These are phyloP conservation scores for Drosophila prostipennis DNA, from an alignment of 2,888 invertebrate genomes.

Conservation along the genomic window DNA sequence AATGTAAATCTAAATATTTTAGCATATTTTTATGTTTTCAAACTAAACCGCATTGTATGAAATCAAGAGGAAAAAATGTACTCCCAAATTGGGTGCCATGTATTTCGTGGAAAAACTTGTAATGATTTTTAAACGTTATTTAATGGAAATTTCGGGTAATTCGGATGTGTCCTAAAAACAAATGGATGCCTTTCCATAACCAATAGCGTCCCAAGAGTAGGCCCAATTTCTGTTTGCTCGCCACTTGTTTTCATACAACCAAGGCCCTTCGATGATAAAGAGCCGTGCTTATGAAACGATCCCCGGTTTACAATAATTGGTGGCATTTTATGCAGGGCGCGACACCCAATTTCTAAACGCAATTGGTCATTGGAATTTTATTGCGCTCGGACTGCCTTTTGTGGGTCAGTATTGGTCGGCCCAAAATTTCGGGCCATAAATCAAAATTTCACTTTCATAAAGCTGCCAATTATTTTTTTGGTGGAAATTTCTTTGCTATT, in stretches of 20 bases:
- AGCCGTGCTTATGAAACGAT: constrained; percentile 60
- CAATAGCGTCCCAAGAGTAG: neutral
- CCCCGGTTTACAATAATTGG: constrained; percentile 51
- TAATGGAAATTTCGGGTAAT: neutral
- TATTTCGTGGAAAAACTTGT: neutral
- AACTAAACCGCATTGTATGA: no score
- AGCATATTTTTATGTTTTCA: no score
- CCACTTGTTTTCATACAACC: constrained; percentile 28
- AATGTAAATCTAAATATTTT: no score
- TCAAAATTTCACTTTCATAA: constrained; percentile 71
- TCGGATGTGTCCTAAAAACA: neutral
- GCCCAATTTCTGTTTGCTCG: constrained; percentile 10
- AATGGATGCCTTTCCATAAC: constrained; percentile 12
- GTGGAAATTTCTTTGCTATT: constrained; percentile 17
- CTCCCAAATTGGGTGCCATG: no score
- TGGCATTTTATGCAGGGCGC: constrained; percentile 64
- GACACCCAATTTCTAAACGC: constrained; percentile 70
- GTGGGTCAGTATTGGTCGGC: constrained; percentile 51
- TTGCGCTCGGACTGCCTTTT: constrained; percentile 19
- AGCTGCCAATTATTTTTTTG: constrained; percentile 17
- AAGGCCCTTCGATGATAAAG: constrained; percentile 41
- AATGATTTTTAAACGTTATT: constrained; percentile 3
- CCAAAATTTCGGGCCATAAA: constrained; percentile 34
- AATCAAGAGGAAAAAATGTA: no score
- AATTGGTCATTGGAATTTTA: constrained; percentile 73